phyloP scores from a whole-genome alignment of 2,888 invertebrate species.

The Rhagonycha fulva region DNA sequence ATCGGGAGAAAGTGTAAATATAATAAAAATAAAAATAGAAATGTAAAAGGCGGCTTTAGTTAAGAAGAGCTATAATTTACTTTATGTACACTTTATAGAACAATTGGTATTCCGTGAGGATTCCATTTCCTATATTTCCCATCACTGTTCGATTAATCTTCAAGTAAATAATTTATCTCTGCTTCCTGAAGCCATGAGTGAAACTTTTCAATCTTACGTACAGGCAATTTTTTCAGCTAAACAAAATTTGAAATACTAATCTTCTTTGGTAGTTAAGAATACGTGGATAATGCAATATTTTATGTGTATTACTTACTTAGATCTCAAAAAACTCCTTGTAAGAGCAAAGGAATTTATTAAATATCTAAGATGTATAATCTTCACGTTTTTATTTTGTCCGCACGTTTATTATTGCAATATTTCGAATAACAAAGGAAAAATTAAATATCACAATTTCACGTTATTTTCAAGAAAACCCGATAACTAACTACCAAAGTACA shows the following conservation, averaged over 20 bases:
- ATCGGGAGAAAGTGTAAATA: background rate
- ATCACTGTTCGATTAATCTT: slow-evolving; percentile 9
- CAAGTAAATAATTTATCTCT: slow-evolving; percentile 18
- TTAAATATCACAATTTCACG: background rate
- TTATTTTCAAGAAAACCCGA: background rate
- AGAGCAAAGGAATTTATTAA: slow-evolving; percentile 8
- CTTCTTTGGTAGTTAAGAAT: background rate
- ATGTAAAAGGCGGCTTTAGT: background rate
- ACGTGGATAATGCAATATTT: slow-evolving; percentile 1
- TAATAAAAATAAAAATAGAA: background rate
- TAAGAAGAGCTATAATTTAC: background rate
- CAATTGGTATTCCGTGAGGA: slow-evolving; percentile 9
- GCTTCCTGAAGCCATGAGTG: background rate
- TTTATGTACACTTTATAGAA: background rate
- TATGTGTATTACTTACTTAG: slow-evolving; percentile 8
- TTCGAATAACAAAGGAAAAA: background rate
- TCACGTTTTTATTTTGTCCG: slow-evolving; percentile 18
- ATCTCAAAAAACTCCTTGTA: slow-evolving; percentile 3
- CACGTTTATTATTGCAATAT: slow-evolving; percentile 10
- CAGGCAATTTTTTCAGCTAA: slow-evolving; percentile 5
- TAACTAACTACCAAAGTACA: background rate
- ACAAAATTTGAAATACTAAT: slow-evolving; percentile 6
- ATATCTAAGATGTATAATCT: slow-evolving; percentile 6
- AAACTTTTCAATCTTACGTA: slow-evolving; percentile 9
- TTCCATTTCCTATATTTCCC: slow-evolving; percentile 5